Evolutionary conservation across 2,797 vertebrate genomes (phyloP), one percentile per base, ranked within the genome.

Genomic region (Tamandua tetradactyla): DNA sequence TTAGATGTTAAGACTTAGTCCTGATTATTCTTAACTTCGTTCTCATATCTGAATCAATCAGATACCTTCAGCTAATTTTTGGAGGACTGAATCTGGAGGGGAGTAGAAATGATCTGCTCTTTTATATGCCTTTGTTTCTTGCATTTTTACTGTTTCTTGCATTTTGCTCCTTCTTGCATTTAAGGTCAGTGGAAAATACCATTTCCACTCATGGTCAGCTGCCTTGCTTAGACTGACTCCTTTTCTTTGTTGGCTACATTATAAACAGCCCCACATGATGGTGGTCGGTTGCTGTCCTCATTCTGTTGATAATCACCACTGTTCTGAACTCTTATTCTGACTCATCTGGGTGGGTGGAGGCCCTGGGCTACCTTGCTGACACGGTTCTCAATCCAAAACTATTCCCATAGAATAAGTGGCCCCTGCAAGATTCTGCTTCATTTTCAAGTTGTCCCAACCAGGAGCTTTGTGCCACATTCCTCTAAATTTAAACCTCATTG

Each of bases 131-230:
- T 27, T 62, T 75, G 2, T 47, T 59, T 74, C 27, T 84, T 44
- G 59, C 4, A 14, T 47, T 30, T 37, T 11, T 25, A 20, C n/a
- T 64, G 44, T 0, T 55, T n/a, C n/a, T n/a, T n/a, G n/a, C n/a
- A n/a, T n/a, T n/a, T n/a, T n/a, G n/a, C n/a, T n/a, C n/a, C n/a
- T n/a, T n/a, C n/a, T n/a, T n/a, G n/a, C n/a, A n/a, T n/a, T n/a
- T n/a, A 14, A 35, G 25, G 0, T 7, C 27, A 15, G 23, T 7
- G 4, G 42, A n/a, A 37, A 72, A 49, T 47, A 10, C 1, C 0
- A 5, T 47, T 75, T 35, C 3, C 18, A 32, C 22, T 76, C 52
- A 55, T 7, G 69, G 14, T 69, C n/a, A 75, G 9, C 23, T 75
- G 49, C 62, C 7, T 32, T 37, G 25, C 49, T 44, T 91, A 42